Evolutionary conservation across 1,140 invertebrate species (phyloP).

Genomic region (Melipona quadrifasciata): DNA sequence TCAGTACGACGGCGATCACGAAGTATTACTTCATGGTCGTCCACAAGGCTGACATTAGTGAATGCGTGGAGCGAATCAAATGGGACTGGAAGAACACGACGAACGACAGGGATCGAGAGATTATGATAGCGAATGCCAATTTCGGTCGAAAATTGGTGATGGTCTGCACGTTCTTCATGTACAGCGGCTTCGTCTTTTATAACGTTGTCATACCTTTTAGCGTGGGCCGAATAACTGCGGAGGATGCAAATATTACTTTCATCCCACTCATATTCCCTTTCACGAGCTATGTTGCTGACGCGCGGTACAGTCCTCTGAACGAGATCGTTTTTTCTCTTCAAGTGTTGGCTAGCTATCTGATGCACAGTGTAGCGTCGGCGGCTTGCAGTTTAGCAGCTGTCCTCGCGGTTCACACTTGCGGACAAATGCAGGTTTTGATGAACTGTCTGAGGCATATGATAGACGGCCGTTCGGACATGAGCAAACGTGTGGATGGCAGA

Average conservation of each 20-base stretch:
- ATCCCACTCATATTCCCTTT: constrained; percentile 64
- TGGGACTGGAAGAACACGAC: constrained; percentile 68
- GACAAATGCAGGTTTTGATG: constrained; percentile 69
- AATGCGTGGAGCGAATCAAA: constrained; percentile 64
- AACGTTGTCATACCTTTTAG: constrained; percentile 44
- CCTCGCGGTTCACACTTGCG: constrained; percentile 70
- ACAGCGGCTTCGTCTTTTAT: constrained; percentile 48
- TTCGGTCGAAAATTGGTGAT: constrained; percentile 40
- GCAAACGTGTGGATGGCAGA: constrained; percentile 46
- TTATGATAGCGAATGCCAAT: constrained; percentile 51
- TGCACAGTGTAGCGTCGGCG: constrained; percentile 57
- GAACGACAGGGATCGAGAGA: constrained; percentile 4
- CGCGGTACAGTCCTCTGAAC: constrained; percentile 51
- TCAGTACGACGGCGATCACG: constrained; percentile 68
- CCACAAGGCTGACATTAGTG: constrained; percentile 59
- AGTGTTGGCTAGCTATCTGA: constrained; percentile 44
- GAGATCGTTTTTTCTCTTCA: constrained; percentile 63
- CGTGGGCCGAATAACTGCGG: background rate
- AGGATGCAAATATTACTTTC: constrained; percentile 38
- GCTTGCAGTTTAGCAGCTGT: constrained; percentile 64
- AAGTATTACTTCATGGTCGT: constrained; percentile 69
- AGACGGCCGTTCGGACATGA: constrained; percentile 34
- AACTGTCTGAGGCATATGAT: constrained; percentile 52
- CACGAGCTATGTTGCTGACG: constrained; percentile 55
- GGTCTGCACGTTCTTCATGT: constrained; percentile 47